phyloP scores from a whole-genome alignment of 2,797 vertebrate genomes.

The Lateolabrax maculatus region DNA sequence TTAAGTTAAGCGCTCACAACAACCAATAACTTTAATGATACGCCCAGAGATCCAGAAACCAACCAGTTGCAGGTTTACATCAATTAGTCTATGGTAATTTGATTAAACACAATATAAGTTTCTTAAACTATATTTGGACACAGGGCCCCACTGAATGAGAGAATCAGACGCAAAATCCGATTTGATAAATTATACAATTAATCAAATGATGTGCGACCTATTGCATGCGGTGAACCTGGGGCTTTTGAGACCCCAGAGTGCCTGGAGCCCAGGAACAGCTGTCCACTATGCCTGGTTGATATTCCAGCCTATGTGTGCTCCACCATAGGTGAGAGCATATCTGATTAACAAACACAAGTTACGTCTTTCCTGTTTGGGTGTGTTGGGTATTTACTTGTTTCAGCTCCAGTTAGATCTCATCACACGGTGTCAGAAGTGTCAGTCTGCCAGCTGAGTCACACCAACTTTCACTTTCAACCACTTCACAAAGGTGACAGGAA shows the following conservation, averaged over 20 bases:
- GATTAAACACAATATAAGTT: background rate
- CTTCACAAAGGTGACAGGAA: slow-evolving; percentile 30
- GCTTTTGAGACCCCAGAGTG: background rate
- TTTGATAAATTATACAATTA: background rate
- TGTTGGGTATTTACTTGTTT: background rate
- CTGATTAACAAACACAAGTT: slow-evolving; percentile 10
- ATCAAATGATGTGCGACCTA: background rate
- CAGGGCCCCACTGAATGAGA: background rate
- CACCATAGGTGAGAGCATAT: background rate
- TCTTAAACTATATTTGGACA: background rate
- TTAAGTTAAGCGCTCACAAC: background rate
- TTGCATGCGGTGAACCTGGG: background rate
- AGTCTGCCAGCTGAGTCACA: slow-evolving; percentile 39
- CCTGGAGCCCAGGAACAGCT: background rate
- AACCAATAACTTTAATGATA: background rate
- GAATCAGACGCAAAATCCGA: background rate
- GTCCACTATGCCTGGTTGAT: background rate
- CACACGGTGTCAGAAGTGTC: slow-evolving; percentile 34
- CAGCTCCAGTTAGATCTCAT: slow-evolving; percentile 10
- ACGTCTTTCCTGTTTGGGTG: background rate
- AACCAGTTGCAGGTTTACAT: no score
- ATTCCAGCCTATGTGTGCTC: background rate
- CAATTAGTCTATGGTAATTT: no score
- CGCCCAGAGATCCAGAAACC: no score
- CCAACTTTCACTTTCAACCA: slow-evolving; percentile 18